Evolutionary conservation across 2,888 invertebrate genomes (phyloP).

Genomic region (Byasa hedistus): DNA sequence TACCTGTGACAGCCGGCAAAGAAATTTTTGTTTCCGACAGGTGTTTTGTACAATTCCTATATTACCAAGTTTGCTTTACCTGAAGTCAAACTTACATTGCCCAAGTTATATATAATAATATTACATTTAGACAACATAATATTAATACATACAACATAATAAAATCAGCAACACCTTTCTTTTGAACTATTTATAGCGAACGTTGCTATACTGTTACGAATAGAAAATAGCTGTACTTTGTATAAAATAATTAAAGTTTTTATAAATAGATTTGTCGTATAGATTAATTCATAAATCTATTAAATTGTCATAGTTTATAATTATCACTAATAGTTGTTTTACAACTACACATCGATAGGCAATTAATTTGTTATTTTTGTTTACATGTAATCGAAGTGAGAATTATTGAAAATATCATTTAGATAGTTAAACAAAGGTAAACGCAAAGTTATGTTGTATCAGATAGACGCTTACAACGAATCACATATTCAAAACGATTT

Average conservation of each 20-base stretch:
- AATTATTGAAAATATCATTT: too few relatives aligned
- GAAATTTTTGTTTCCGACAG: slow-evolving; percentile 6
- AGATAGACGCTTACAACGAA: background rate
- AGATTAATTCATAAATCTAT: background rate
- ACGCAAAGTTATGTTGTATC: too few relatives aligned
- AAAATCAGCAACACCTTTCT: too few relatives aligned
- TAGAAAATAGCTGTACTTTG: background rate
- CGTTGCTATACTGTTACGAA: too few relatives aligned
- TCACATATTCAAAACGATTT: background rate
- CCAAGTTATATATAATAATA: too few relatives aligned
- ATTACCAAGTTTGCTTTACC: background rate
- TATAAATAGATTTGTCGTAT: background rate
- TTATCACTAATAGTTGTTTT: background rate
- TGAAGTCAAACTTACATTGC: too few relatives aligned
- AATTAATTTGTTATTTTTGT: background rate
- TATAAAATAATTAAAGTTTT: background rate
- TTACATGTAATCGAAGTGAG: too few relatives aligned
- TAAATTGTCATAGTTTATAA: background rate
- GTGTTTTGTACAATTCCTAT: background rate
- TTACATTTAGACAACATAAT: too few relatives aligned
- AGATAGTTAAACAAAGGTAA: too few relatives aligned
- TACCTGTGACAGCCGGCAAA: slow-evolving; percentile 21
- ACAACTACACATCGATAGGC: background rate
- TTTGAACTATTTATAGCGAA: too few relatives aligned
- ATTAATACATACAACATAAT: too few relatives aligned